Evolutionary conservation across 2,113 vertebrate species (phyloP).

Genomic region (Suricata suricatta): DNA sequence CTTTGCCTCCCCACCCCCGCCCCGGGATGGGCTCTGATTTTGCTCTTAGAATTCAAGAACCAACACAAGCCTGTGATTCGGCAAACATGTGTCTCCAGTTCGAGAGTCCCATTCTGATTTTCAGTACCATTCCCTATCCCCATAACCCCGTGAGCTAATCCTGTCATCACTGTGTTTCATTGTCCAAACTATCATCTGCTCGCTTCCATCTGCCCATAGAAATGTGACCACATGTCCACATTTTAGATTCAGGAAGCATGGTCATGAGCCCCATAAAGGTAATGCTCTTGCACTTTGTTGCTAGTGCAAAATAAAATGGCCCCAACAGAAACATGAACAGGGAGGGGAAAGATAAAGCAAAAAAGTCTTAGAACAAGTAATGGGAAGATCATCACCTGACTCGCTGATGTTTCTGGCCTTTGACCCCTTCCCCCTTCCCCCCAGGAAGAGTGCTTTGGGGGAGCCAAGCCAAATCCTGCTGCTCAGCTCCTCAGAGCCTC

Average conservation of each 20-base stretch:
- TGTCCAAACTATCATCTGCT: neutral
- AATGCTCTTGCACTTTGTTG: neutral
- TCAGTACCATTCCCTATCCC: neutral
- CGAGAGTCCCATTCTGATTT: constrained; percentile 18
- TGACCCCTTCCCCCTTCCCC: neutral
- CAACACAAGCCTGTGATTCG: neutral
- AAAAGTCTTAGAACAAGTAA: neutral
- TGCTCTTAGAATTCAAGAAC: constrained; percentile 30
- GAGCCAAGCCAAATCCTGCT: neutral
- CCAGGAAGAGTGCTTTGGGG: neutral
- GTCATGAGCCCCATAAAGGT: neutral
- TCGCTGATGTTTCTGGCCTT: neutral
- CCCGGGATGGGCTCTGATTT: neutral
- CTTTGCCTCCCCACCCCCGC: neutral
- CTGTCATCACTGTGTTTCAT: neutral
- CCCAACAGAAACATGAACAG: neutral
- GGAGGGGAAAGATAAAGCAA: neutral
- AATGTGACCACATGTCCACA: neutral
- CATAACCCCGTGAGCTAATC: neutral
- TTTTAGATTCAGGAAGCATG: neutral
- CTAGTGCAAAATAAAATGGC: constrained; percentile 14
- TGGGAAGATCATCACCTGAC: neutral
- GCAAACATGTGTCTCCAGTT: neutral
- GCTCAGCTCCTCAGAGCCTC: neutral
- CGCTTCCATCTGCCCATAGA: neutral